Percentiles rank a stretch among this genome's conserved stretches.
These are phyloP conservation scores for Eumeta japonica DNA, from an alignment of 1,140 invertebrate species.

Conservation along the genomic window DNA sequence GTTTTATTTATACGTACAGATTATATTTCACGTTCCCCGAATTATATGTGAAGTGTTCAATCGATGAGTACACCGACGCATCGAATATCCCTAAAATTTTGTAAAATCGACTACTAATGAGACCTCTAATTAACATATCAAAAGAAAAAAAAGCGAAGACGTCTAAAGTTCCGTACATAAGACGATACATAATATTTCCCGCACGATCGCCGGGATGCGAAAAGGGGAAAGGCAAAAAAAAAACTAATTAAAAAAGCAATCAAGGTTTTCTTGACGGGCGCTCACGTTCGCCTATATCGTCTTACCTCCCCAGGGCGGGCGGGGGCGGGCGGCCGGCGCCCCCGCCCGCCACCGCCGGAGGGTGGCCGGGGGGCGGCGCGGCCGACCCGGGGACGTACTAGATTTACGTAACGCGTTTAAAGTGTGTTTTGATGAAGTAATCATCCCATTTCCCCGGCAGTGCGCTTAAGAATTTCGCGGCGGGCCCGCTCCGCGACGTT, in stretches of 20 bases:
- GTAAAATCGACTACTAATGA: no score
- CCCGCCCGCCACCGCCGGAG: slow-evolving; percentile 23
- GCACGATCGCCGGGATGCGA: slow-evolving; percentile 39
- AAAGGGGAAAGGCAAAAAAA: slow-evolving; percentile 43
- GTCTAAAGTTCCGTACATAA: slow-evolving; percentile 5
- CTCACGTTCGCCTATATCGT: slow-evolving; percentile 57
- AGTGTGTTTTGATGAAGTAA: slow-evolving; percentile 58
- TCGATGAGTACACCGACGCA: no score
- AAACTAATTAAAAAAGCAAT: slow-evolving; percentile 56
- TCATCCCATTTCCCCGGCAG: slow-evolving; percentile 52
- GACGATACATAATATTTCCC: slow-evolving; percentile 49
- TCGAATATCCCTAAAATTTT: no score
- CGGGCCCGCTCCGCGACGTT: slow-evolving; percentile 9
- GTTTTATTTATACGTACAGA: no score
- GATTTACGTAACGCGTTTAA: slow-evolving; percentile 58
- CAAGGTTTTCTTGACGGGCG: slow-evolving; percentile 56
- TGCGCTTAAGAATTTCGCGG: slow-evolving; percentile 52
- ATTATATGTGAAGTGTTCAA: no score
- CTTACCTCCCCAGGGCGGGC: slow-evolving; percentile 36
- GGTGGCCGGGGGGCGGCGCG: slow-evolving; percentile 37
- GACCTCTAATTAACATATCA: no score
- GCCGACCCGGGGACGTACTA: slow-evolving; percentile 37
- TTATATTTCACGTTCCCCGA: no score
- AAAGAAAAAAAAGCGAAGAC: no score
- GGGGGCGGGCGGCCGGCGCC: no score